These are phyloP conservation scores for Cantharis rufa DNA, from an alignment of 2,888 invertebrate species.

Conservation along the genomic window DNA sequence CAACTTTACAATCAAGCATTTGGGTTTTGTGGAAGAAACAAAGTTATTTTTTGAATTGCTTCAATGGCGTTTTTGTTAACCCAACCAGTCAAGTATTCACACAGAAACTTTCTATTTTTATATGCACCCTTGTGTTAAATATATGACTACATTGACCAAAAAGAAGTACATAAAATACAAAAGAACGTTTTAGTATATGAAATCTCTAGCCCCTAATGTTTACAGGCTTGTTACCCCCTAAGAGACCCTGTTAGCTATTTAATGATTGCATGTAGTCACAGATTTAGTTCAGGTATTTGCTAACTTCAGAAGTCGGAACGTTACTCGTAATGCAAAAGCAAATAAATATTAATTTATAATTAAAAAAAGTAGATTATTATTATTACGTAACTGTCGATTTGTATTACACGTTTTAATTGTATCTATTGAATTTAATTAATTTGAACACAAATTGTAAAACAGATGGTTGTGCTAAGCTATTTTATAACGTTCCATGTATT, in stretches of 20 bases:
- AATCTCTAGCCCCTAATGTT: slow-evolving; percentile 20
- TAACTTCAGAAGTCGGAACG: neutral
- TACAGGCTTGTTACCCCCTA: slow-evolving; percentile 29
- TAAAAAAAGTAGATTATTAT: neutral
- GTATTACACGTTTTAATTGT: neutral
- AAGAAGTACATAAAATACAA: slow-evolving; percentile 12
- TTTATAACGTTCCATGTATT: neutral
- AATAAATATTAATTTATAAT: neutral
- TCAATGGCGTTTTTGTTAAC: neutral
- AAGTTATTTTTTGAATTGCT: neutral
- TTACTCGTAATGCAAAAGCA: neutral
- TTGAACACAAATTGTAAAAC: neutral
- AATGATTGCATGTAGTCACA: slow-evolving; percentile 10
- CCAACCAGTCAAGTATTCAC: slow-evolving; percentile 2
- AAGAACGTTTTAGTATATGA: slow-evolving; percentile 5
- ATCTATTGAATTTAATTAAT: neutral
- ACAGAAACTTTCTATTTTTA: slow-evolving; percentile 6
- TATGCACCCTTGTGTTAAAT: slow-evolving; percentile 6
- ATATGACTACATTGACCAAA: slow-evolving; percentile 2
- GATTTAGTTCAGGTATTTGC: slow-evolving; percentile 13
- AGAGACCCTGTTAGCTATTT: slow-evolving; percentile 23
- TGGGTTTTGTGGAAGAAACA: neutral
- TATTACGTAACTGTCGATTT: neutral
- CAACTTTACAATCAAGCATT: neutral
- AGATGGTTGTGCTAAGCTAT: neutral